Percentiles rank a stretch among this genome's conserved stretches.
Conservation (phyloP, 2,113 vertebrate species). For the Macquaria ambigua region DNA sequence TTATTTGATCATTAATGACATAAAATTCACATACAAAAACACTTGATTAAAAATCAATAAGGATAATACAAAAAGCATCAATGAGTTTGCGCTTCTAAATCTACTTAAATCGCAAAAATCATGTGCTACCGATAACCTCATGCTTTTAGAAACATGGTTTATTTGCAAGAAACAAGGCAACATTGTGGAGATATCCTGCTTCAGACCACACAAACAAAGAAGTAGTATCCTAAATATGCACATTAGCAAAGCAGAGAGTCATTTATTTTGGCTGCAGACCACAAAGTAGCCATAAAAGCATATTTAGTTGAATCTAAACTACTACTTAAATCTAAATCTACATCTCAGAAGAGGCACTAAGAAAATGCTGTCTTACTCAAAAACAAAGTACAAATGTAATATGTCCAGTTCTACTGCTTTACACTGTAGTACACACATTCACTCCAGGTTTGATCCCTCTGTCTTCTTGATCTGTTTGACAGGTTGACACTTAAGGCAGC, state of each 20-base stretch:
- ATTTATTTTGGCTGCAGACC: no score
- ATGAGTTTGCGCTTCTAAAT: neutral
- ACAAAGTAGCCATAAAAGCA: no score
- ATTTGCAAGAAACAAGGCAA: neutral
- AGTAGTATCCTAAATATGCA: neutral
- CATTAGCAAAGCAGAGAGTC: neutral
- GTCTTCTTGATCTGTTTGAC: conserved; percentile 1
- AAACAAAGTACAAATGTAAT: no score
- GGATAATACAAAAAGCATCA: neutral
- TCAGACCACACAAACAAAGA: neutral
- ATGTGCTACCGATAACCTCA: neutral
- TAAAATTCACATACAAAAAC: no score
- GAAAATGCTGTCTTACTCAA: no score
- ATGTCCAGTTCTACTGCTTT: neutral
- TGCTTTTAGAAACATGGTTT: neutral
- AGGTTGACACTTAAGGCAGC: neutral
- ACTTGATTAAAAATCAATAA: neutral
- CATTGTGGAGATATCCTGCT: no score
- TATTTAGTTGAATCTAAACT: no score
- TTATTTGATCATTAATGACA: neutral
- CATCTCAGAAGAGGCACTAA: no score
- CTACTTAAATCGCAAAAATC: neutral
- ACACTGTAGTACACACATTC: neutral
- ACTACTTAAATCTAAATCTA: no score
- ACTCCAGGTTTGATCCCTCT: neutral